A percentile compares a stretch with the other conserved stretches of the same genome.
Evolutionary conservation across 2,797 vertebrate species (phyloP).

Genomic region (Taenioides sp.): DNA sequence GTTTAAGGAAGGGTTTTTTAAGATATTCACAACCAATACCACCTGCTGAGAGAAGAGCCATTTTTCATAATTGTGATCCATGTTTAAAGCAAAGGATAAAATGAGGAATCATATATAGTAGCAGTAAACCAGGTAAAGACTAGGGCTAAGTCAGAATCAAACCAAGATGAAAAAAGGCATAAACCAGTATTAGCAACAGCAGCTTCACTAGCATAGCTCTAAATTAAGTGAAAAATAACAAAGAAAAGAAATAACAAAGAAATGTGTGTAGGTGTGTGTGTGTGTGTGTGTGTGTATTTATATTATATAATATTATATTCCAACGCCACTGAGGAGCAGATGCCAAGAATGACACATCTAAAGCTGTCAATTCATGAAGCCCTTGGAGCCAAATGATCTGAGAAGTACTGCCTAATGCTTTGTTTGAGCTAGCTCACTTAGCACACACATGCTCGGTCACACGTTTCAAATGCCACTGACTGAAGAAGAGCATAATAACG

Average conservation of each 20-base stretch:
- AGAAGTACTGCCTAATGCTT: slow-evolving; percentile 33
- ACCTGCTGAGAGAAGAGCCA: not conserved
- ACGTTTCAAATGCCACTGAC: slow-evolving; percentile 21
- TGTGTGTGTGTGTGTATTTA: too few relatives aligned
- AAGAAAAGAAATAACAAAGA: not conserved
- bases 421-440: slow-evolving; percentile 26
- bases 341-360: slow-evolving; percentile 12
- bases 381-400: slow-evolving; percentile 10
- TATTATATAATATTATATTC: not conserved
- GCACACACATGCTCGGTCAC: slow-evolving; percentile 35
- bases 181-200: not conserved
- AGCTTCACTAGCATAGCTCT: not conserved
- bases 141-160: too few relatives aligned
- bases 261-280: too few relatives aligned
- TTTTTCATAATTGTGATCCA: not conserved
- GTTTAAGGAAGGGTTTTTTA: not conserved
- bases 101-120: not conserved
- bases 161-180: not conserved
- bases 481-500: slow-evolving; percentile 20
- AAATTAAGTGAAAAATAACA: not conserved
- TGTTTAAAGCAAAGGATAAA: not conserved
- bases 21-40: not conserved
- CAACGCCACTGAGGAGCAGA: not conserved
- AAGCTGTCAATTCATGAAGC: slow-evolving; percentile 11
- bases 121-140: not conserved